These are phyloP conservation scores for Lophotriccus pileatus DNA, from an alignment of 2,797 vertebrate genomes.

Conservation along the genomic window DNA sequence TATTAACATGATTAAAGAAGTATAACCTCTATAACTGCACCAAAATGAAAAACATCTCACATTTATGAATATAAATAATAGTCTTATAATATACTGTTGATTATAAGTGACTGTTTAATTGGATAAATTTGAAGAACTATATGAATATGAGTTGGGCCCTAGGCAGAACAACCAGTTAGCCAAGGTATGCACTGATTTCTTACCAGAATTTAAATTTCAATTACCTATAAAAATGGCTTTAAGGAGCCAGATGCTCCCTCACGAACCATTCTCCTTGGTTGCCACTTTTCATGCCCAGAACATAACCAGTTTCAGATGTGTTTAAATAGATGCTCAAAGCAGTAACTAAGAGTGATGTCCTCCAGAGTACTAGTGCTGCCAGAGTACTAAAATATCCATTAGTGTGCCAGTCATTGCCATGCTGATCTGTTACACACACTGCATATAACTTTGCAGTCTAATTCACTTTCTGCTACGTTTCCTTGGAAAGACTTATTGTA, in stretches of 20 bases:
- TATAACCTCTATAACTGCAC: neutral
- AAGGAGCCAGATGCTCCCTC: neutral
- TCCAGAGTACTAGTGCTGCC: neutral
- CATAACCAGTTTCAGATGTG: neutral
- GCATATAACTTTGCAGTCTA: neutral
- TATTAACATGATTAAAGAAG: constrained; percentile 25
- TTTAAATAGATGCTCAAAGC: neutral
- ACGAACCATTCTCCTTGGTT: neutral
- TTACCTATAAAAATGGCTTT: constrained; percentile 14
- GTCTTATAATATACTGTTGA: constrained; percentile 17
- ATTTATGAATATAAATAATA: constrained; percentile 44
- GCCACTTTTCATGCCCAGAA: neutral
- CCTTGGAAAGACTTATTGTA: neutral
- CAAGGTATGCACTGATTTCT: neutral
- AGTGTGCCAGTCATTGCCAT: neutral
- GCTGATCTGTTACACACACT: neutral
- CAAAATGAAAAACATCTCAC: constrained; percentile 19
- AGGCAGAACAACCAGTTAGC: neutral
- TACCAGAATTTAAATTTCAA: constrained; percentile 7
- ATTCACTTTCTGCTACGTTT: neutral
- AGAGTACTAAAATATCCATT: neutral
- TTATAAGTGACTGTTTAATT: constrained; percentile 39
- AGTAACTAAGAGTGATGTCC: neutral
- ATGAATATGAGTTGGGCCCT: neutral
- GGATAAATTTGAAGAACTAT: constrained; percentile 14